These are phyloP conservation scores for Noctua pronuba DNA, from an alignment of 2,888 invertebrate genomes.

Conservation along the genomic window DNA sequence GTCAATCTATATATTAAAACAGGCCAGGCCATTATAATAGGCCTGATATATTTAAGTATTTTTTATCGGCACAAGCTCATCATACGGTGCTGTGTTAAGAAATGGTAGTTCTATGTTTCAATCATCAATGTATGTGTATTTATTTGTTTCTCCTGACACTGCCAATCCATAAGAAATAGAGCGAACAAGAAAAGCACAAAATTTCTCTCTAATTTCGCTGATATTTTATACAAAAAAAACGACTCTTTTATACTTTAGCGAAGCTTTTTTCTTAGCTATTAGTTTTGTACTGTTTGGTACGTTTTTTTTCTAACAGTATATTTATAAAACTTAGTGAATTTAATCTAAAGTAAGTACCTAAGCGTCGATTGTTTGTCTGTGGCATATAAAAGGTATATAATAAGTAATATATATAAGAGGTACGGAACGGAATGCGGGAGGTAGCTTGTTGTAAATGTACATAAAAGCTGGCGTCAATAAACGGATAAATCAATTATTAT, in stretches of 20 bases:
- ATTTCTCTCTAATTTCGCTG: constrained; percentile 21
- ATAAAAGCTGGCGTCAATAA: constrained; percentile 83
- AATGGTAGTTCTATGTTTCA: constrained; percentile 52
- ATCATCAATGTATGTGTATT: constrained; percentile 32
- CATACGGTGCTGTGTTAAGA: constrained; percentile 63
- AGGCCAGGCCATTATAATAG: constrained; percentile 30
- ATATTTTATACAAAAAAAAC: constrained; percentile 7
- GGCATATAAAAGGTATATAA: constrained; percentile 61
- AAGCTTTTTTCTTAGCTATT: constrained; percentile 29
- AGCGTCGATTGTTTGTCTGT: constrained; percentile 61
- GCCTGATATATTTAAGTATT: constrained; percentile 49
- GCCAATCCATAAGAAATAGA: constrained; percentile 31
- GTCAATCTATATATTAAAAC: constrained; percentile 47
- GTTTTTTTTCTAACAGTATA: constrained; percentile 43
- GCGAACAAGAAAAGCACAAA: constrained; percentile 13
- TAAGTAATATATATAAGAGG: constrained; percentile 48
- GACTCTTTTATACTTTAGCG: constrained; percentile 14
- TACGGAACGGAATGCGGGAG: constrained; percentile 49
- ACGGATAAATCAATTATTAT: constrained; percentile 73
- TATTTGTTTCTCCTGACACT: constrained; percentile 44
- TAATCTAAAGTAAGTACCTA: constrained; percentile 50
- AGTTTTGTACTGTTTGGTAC: constrained; percentile 53
- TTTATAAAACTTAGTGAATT: constrained; percentile 55
- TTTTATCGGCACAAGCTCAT: constrained; percentile 56
- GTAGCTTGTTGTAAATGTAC: constrained; percentile 78